Conservation (phyloP, 2,888 invertebrate species). For the Trachelus stipa region DNA sequence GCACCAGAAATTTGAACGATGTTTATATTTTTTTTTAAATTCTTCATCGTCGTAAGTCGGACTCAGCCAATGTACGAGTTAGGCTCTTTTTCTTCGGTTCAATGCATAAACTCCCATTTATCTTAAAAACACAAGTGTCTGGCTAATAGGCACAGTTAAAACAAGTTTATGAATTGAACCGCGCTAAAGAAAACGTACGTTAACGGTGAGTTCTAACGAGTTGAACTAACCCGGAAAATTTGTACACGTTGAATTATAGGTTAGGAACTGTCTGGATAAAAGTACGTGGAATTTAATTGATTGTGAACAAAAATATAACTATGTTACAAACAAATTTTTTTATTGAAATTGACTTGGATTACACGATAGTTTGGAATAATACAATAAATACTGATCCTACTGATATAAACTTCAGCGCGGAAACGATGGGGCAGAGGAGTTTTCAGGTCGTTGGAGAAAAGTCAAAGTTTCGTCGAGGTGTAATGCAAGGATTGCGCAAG, state of each 20-base stretch:
- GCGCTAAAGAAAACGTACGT: no score
- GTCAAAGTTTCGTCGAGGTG: constrained; percentile 25
- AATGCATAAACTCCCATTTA: no score
- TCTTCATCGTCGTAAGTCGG: not conserved
- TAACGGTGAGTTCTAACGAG: no score
- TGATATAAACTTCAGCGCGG: not conserved
- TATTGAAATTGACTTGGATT: not conserved
- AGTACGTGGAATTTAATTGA: not conserved
- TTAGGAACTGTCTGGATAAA: not conserved
- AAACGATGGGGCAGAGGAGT: not conserved
- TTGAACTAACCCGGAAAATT: no score
- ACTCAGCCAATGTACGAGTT: no score
- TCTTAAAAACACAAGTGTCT: no score
- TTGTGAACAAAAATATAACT: not conserved
- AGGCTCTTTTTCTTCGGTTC: no score
- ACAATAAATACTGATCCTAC: not conserved
- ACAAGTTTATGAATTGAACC: no score
- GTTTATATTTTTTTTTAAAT: not conserved
- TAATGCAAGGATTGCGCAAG: not conserved
- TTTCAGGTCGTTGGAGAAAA: constrained; percentile 22
- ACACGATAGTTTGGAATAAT: not conserved
- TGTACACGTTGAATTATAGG: not conserved
- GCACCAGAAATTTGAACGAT: not conserved
- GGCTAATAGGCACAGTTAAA: no score
- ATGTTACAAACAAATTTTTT: not conserved